A percentile compares a stretch with the other conserved stretches of the same genome.
These are phyloP conservation scores for Blastobasis adustella DNA, from an alignment of 2,888 invertebrate genomes.

Conservation along the genomic window DNA sequence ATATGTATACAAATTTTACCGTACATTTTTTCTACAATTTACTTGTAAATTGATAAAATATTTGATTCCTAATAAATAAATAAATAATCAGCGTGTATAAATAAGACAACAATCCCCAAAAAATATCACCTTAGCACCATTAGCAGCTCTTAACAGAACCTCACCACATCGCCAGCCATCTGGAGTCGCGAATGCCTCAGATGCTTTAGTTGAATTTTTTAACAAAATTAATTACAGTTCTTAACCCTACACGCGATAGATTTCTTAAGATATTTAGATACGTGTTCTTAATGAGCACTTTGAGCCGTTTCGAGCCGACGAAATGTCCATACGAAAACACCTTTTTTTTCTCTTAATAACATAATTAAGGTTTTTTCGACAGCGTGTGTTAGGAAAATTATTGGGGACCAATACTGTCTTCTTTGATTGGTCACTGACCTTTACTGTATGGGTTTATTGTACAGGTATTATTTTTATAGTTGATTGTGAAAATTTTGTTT, in stretches of 20 bases:
- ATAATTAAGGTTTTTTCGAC: conserved; percentile 41
- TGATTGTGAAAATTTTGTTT: no score
- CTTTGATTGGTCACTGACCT: conserved; percentile 1
- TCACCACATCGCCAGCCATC: conserved; percentile 15
- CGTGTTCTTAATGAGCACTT: conserved; percentile 50
- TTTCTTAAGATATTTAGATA: conserved; percentile 52
- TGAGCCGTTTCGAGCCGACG: conserved; percentile 37
- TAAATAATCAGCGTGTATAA: no score
- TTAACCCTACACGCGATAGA: conserved; percentile 45
- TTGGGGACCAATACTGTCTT: neutral
- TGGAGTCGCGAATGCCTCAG: conserved; percentile 46
- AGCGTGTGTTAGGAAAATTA: conserved; percentile 14
- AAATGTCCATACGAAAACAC: conserved; percentile 44
- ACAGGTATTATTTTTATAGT: no score
- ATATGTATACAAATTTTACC: no score
- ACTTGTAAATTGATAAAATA: no score
- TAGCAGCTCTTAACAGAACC: conserved; percentile 29
- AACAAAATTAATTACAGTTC: conserved; percentile 56
- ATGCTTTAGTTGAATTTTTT: conserved; percentile 48
- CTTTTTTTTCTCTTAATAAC: conserved; percentile 54
- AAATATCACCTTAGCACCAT: neutral
- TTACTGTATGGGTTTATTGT: neutral
- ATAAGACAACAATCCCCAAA: no score
- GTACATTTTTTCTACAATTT: no score
- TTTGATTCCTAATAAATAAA: no score